Base-by-base conservation (phyloP, 2,113 vertebrate genomes). In the Chionis minor region DNA sequence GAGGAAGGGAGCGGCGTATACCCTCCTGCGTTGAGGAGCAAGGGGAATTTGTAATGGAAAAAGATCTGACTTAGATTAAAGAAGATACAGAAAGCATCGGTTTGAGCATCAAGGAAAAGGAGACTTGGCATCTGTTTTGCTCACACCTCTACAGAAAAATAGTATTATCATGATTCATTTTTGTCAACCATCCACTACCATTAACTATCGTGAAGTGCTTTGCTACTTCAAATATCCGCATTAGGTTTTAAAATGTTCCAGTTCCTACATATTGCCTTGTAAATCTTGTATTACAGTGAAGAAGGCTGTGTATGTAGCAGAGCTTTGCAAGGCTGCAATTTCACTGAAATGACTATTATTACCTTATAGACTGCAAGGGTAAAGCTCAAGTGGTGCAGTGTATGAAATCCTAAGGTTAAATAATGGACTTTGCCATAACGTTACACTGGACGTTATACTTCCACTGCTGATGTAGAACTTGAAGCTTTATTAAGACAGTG, bases 311-410 rank as follows among this genome's bases (percentile, higher is more conserved):
- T 86, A 54, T 65, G 13, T 42, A 92, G 86, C 33, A 91, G 73
- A 77, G 59, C 40, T 95, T 92, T 90, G 35, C 73, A 85, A 96
- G 88, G 28, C 72, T 96, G 52, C 88, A 96, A 79, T 97, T 97
- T 96, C 90, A 73, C 73, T 88, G 63, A 92, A 96, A 96, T 92
- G 2, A 59, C 81, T 93, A 61, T 94, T 96, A 82, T 93, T 95
- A 96, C 66, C 69, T 80, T 86, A 87, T 90, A 84, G 56, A 91
- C 45, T 94, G 67, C 71, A 95, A 88, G 89, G 24, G n/a, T 81
- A 84, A 95, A 95, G 55, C 93, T 94, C 72, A 96, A 92, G 59
- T 73, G 77, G 47, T 75, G 30, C 45, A 86, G n/a, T 77, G 62
- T 88, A 86, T 86, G 71, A 93, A 92, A 89, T 84, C 55, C 47